Evolutionary conservation across 2,888 invertebrate species (phyloP).

Genomic region (Drepanosiphum platanoidis): DNA sequence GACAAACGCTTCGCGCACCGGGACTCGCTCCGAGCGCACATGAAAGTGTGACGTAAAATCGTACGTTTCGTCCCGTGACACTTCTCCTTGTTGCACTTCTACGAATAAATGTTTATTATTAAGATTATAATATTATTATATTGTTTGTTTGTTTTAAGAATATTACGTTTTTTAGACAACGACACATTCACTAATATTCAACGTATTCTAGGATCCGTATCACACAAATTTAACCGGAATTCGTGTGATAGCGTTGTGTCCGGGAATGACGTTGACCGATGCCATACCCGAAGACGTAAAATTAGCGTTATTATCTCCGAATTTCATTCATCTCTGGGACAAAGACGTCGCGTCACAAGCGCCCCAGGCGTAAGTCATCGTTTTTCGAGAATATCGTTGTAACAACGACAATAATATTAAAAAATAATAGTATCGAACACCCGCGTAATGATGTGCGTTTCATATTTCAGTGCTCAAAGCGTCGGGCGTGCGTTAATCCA

Average conservation of each 20-base stretch:
- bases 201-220: slow-evolving; percentile 73
- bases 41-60: too few species aligned
- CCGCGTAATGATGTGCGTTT: not conserved
- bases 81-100: too few species aligned
- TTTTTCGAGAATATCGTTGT: not conserved
- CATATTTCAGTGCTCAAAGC: slow-evolving; percentile 74
- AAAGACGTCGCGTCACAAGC: slow-evolving; percentile 49
- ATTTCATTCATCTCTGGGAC: slow-evolving; percentile 56
- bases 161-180: too few species aligned
- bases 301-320: slow-evolving; percentile 41
- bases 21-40: too few species aligned
- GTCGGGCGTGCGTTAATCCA: slow-evolving; percentile 76
- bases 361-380: slow-evolving; percentile 61
- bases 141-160: too few species aligned
- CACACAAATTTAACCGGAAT: slow-evolving; percentile 79
- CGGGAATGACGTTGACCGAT: slow-evolving; percentile 76
- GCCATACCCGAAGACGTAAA: slow-evolving; percentile 72
- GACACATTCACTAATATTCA: too few species aligned
- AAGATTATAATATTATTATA: too few species aligned
- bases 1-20: too few species aligned
- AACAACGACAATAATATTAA: too few species aligned
- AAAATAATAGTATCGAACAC: too few species aligned
- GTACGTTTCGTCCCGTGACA: too few species aligned
- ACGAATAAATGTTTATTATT: too few species aligned
- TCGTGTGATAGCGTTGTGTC: slow-evolving; percentile 77